Evolutionary conservation across 2,797 vertebrate species (phyloP).

Genomic region (Remorina albescens): DNA sequence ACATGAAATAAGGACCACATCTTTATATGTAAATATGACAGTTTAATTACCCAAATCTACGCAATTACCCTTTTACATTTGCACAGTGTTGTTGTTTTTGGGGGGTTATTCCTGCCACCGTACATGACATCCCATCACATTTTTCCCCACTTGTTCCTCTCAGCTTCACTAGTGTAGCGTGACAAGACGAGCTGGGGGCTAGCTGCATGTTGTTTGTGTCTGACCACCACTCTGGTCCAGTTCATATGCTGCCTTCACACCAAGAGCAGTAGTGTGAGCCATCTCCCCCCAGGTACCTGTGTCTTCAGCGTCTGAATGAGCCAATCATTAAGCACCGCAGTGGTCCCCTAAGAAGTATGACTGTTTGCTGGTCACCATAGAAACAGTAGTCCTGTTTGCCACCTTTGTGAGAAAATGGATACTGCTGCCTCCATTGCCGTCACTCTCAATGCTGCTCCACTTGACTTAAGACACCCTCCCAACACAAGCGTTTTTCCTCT

Average conservation of each 20-base stretch:
- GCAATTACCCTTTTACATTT: neutral
- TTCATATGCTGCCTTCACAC: constrained; percentile 23
- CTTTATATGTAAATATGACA: too few relatives aligned
- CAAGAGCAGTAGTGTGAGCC: constrained; percentile 47
- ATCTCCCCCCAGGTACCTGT: constrained; percentile 45
- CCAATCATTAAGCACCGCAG: constrained; percentile 63
- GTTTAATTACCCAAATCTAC: neutral
- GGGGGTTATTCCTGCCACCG: neutral
- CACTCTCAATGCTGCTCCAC: constrained; percentile 30
- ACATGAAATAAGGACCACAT: too few relatives aligned
- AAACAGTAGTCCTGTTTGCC: constrained; percentile 66
- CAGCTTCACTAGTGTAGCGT: neutral
- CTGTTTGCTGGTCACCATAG: constrained; percentile 77
- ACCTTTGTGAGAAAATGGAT: constrained; percentile 60
- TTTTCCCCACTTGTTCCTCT: neutral
- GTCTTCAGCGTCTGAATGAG: constrained; percentile 65
- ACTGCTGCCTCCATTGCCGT: constrained; percentile 38
- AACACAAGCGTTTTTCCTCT: constrained; percentile 19
- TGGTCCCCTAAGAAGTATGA: constrained; percentile 67
- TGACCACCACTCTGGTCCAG: constrained; percentile 22
- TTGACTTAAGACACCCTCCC: constrained; percentile 37
- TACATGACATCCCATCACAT: neutral
- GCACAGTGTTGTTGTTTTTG: neutral
- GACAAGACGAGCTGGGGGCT: constrained; percentile 11
- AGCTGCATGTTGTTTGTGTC: constrained; percentile 9